Conservation (phyloP, 2,888 invertebrate species). For the Crocallis elinguaria region DNA sequence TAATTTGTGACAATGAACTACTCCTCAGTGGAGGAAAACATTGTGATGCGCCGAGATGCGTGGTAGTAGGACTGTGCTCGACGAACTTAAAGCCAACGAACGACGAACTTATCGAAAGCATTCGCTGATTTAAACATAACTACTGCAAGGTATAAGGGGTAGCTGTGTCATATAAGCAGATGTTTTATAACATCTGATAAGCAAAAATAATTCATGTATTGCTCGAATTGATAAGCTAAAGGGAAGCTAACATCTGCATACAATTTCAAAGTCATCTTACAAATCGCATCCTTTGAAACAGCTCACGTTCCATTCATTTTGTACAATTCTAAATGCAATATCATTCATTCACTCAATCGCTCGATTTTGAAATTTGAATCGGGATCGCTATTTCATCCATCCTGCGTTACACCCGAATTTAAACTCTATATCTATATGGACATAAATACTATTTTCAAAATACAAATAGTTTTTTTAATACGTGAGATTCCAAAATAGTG, state of each 20-base stretch:
- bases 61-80: too few relatives aligned
- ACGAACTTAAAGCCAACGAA: too few relatives aligned
- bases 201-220: constrained; percentile 37
- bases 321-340: constrained; percentile 47
- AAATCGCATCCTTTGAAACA: constrained; percentile 33
- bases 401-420: constrained; percentile 29
- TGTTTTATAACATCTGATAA: constrained; percentile 33
- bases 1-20: too few relatives aligned
- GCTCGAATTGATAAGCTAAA: constrained; percentile 38
- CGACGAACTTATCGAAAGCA: background rate
- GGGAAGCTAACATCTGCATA: constrained; percentile 36
- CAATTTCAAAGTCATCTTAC: constrained; percentile 34
- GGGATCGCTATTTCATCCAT: constrained; percentile 37
- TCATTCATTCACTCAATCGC: constrained; percentile 56
- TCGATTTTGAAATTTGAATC: constrained; percentile 65
- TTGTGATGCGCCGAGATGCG: too few relatives aligned
- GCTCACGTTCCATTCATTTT: constrained; percentile 33
- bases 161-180: constrained; percentile 33
- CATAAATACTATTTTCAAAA: constrained; percentile 2
- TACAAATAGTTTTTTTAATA: constrained; percentile 21
- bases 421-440: constrained; percentile 12
- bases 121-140: background rate
- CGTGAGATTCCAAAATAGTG: constrained; percentile 42
- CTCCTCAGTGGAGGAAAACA: too few relatives aligned
- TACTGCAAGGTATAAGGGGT: constrained; percentile 19